These are phyloP conservation scores for Olivierus martensii DNA, from an alignment of 1,140 invertebrate genomes.

Conservation along the genomic window DNA sequence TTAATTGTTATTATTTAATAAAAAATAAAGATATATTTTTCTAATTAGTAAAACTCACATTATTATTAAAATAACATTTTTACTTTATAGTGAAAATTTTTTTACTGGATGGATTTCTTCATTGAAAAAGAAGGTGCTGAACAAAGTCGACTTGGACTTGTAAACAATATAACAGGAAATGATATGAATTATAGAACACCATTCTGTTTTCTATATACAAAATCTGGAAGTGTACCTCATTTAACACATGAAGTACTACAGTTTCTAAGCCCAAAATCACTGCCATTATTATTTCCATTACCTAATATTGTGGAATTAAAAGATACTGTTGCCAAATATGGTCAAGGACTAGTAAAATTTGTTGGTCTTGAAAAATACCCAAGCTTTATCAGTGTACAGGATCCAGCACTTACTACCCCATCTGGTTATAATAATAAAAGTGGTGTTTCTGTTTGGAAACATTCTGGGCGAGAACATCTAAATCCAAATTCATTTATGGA, in stretches of 20 bases:
- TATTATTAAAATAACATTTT: too few species aligned
- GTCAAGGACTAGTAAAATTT: conserved; percentile 13
- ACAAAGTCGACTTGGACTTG: too few species aligned
- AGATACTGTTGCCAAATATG: conserved; percentile 6
- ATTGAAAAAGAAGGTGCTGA: too few species aligned
- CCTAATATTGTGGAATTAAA: conserved; percentile 10
- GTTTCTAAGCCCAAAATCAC: background rate
- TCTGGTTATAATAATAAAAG: conserved; percentile 49
- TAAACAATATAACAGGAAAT: too few species aligned
- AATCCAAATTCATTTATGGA: conserved; percentile 53
- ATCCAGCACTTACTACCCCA: conserved; percentile 43
- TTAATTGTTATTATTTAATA: too few species aligned
- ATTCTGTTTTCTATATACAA: conserved; percentile 14
- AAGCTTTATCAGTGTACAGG: conserved; percentile 40
- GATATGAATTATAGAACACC: conserved; percentile 13
- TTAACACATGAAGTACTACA: conserved; percentile 15
- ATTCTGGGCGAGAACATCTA: conserved; percentile 49
- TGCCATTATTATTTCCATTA: conserved; percentile 14
- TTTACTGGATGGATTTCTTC: too few species aligned
- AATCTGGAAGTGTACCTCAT: conserved; percentile 18
- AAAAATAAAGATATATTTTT: too few species aligned
- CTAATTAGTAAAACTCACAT: too few species aligned
- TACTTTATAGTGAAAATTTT: too few species aligned
- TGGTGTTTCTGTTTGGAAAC: conserved; percentile 52
- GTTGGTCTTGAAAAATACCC: conserved; percentile 14